Percentiles rank a stretch among this genome's conserved stretches.
These are phyloP conservation scores for Pinctada fucata DNA, from an alignment of 2,888 invertebrate species.

Conservation along the genomic window DNA sequence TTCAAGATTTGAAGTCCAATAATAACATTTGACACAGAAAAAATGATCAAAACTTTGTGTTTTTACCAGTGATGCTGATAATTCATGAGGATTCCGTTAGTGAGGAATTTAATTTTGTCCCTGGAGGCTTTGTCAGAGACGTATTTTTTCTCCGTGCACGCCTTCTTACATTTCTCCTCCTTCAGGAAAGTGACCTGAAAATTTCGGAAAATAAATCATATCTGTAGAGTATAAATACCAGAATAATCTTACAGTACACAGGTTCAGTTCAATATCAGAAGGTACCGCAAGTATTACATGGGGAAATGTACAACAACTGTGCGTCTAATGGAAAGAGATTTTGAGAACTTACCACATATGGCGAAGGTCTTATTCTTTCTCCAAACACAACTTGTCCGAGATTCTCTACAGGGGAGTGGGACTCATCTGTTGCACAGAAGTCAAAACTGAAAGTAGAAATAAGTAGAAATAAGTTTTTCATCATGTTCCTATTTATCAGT, in stretches of 20 bases:
- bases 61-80: constrained; percentile 96
- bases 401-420: constrained; percentile 93
- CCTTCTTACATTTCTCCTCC: constrained; percentile 79
- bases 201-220: constrained; percentile 34
- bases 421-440: constrained; percentile 89
- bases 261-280: too few species aligned
- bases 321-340: background rate
- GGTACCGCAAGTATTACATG: too few species aligned
- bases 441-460: constrained; percentile 85
- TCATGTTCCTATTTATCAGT: background rate
- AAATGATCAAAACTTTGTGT: too few species aligned
- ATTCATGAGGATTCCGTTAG: constrained; percentile 94
- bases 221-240: too few species aligned
- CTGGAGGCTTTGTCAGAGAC: constrained; percentile 82
- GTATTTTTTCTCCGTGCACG: constrained; percentile 83
- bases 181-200: constrained; percentile 86
- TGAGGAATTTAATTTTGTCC: constrained; percentile 87
- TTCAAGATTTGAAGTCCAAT: too few species aligned
- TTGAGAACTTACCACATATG: constrained; percentile 84
- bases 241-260: too few species aligned
- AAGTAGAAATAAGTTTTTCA: too few species aligned
- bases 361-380: constrained; percentile 96
- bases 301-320: too few species aligned
- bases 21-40: too few species aligned
- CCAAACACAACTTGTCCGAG: constrained; percentile 99